Evolutionary conservation across 2,888 invertebrate genomes (phyloP), one percentile per base, ranked within the genome.

Genomic region (Chloromyia formosa): DNA sequence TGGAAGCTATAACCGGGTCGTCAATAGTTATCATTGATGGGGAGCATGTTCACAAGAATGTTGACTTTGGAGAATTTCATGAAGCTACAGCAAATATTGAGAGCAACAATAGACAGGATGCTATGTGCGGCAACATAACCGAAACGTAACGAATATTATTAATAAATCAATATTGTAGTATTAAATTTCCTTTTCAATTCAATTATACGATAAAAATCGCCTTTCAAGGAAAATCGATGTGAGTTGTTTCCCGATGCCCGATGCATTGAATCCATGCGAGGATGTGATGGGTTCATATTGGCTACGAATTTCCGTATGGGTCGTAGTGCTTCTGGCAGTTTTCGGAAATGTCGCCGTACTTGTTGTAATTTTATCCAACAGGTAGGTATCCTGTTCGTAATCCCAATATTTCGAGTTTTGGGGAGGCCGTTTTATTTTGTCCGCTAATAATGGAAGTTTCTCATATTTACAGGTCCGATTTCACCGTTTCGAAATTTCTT

Each of bases 201-300:
- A 12, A 45, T n/a, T 45, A 45, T 45, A 45, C 12, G 45, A 10
- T 10, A 45, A 7, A 10, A 45, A 45, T 45, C 7, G 45, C n/a
- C 45, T 16, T 77, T 74, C 2, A 75, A 85, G 85, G 69, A 86
- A 88, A 77, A 85, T 84, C n/a, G 81, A 86, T 78, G 87, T 92
- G 3, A 87, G 88, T 80, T 94, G 94, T 82, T 88, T 87, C 53
- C 95, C 95, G 0, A 87, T 88, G 77, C 92, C 94, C 0, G 91
- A 95, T 83, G 93, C 93, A 0, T 86, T 95, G 69, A 95, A 94
- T 84, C 95, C 95, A 0, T 95, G 95, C 84, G 95, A 95, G 82
- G 95, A 95, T 83, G 94, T 95, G 75, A 94, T 95, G 92, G 94
- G 94, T 23, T 91, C 91, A 83, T 85, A 89, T 60, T 93, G 92